A percentile compares a stretch with the other conserved stretches of the same genome.
Conservation (phyloP, 1,140 invertebrate species). For the Drosophila melanogaster region DNA sequence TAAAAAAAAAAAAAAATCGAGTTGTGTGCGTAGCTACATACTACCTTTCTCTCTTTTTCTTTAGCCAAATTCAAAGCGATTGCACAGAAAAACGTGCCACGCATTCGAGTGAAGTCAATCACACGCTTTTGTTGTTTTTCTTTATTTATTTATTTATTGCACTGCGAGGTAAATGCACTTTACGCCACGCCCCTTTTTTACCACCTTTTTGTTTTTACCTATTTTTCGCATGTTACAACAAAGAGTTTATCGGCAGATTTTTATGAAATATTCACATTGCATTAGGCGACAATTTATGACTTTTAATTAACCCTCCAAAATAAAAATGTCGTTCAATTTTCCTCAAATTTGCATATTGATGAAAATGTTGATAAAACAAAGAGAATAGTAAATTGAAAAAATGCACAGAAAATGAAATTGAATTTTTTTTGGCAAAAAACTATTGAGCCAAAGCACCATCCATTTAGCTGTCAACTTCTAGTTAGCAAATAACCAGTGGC, state of each 20-base stretch:
- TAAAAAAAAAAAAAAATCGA: slow-evolving; percentile 9
- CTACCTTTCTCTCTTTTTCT: slow-evolving; percentile 15
- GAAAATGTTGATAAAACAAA: slow-evolving; percentile 28
- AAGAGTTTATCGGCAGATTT: slow-evolving; percentile 20
- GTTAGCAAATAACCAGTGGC: slow-evolving; percentile 51
- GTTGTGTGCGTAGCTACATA: slow-evolving; percentile 29
- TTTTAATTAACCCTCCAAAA: slow-evolving; percentile 68
- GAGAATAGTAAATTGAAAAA: slow-evolving; percentile 1
- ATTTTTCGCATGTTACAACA: slow-evolving; percentile 26
- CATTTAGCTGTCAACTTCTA: slow-evolving; percentile 69
- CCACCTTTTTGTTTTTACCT: background rate
- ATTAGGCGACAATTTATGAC: slow-evolving; percentile 72
- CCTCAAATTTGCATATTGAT: slow-evolving; percentile 70
- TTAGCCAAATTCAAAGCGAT: slow-evolving; percentile 31
- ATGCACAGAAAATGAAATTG: slow-evolving; percentile 1
- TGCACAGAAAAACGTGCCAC: slow-evolving; percentile 77
- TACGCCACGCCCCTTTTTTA: slow-evolving; percentile 13
- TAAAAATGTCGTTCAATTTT: slow-evolving; percentile 67
- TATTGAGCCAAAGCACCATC: background rate
- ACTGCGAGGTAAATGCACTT: slow-evolving; percentile 78
- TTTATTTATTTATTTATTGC: slow-evolving; percentile 42
- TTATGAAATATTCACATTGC: slow-evolving; percentile 56
- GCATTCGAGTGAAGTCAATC: slow-evolving; percentile 55
- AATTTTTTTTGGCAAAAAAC: slow-evolving; percentile 8
- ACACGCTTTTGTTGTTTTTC: slow-evolving; percentile 35